These are phyloP conservation scores for Lophochroa leadbeateri DNA, from an alignment of 2,113 vertebrate genomes.

Conservation along the genomic window DNA sequence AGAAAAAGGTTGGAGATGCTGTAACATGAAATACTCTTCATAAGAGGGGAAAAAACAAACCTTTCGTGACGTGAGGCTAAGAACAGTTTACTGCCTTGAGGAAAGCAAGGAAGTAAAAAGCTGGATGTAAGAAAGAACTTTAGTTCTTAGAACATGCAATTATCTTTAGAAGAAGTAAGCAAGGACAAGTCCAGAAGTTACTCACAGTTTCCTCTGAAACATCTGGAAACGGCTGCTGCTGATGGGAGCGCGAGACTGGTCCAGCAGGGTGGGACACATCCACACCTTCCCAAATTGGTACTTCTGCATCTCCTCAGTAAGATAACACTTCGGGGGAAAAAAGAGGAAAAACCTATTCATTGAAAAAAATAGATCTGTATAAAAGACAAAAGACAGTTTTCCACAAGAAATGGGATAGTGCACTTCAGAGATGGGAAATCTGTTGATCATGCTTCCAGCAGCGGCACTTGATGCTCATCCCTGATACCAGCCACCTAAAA, in stretches of 20 bases:
- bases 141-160: rapidly evolving
- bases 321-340: rapidly evolving
- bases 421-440: not conserved
- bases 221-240: not conserved
- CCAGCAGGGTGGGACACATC: not conserved
- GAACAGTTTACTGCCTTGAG: not conserved
- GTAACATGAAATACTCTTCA: not conserved
- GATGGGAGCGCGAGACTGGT: not conserved
- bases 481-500: too few species aligned
- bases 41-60: not conserved
- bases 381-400: not conserved
- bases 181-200: not conserved
- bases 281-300: rapidly evolving
- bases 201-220: not conserved
- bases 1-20: not conserved
- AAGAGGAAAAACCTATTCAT: not conserved
- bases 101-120: not conserved
- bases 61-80: not conserved
- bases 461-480: rapidly evolving
- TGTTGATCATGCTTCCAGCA: not conserved
- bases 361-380: not conserved
- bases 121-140: not conserved
- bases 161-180: rapidly evolving
- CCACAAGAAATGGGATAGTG: not conserved
- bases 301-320: not conserved